A percentile compares a stretch with the other conserved stretches of the same genome.
phyloP scores from a whole-genome alignment of 1,140 invertebrate species.

The Drosophila arawakana region DNA sequence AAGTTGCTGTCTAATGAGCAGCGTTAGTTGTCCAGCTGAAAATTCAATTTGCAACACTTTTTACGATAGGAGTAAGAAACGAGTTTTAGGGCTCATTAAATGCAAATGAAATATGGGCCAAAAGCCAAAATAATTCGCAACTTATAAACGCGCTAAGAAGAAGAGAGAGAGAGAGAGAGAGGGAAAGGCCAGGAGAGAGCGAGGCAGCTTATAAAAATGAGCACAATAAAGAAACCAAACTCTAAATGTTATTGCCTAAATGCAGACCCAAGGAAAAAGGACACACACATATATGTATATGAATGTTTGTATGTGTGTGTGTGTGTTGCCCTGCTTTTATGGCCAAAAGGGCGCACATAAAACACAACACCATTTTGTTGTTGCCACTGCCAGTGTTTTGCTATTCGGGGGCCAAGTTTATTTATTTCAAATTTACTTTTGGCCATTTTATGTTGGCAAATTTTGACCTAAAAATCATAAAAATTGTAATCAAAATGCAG shows the following conservation, averaged over 20 bases:
- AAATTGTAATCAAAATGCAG: conserved; percentile 80
- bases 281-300: neutral
- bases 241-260: conserved; percentile 20
- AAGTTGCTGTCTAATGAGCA: conserved; percentile 59
- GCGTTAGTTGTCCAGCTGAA: conserved; percentile 21
- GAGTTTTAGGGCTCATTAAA: conserved; percentile 59
- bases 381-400: conserved; percentile 31
- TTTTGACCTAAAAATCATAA: conserved; percentile 84
- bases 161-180: conserved; percentile 1
- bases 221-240: conserved; percentile 14
- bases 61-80: conserved; percentile 34
- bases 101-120: conserved; percentile 62
- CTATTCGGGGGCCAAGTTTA: conserved; percentile 46
- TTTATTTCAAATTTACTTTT: conserved; percentile 82
- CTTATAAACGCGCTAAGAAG: conserved; percentile 2
- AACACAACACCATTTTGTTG: conserved; percentile 73
- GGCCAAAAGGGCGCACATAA: conserved; percentile 57
- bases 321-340: conserved; percentile 32
- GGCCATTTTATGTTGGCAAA: conserved; percentile 80
- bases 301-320: neutral
- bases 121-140: conserved; percentile 64
- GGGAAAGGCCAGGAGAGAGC: neutral
- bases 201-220: neutral
- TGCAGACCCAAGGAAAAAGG: conserved; percentile 6
- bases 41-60: conserved; percentile 62